Evolutionary conservation across 2,113 vertebrate genomes (phyloP).

Genomic region (Cnemophilus loriae): DNA sequence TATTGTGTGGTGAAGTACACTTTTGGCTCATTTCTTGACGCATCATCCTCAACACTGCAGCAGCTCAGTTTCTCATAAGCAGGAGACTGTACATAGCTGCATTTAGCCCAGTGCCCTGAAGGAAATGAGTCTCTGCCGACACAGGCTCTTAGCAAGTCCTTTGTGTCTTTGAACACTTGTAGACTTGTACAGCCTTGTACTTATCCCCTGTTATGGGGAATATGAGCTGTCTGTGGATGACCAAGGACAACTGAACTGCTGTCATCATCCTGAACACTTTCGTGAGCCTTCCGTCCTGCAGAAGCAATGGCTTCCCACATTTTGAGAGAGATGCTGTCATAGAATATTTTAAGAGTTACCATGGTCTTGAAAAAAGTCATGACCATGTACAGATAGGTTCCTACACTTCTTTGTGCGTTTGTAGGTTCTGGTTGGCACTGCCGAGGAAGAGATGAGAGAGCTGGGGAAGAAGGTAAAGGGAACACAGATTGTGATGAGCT

Average conservation of each 20-base stretch:
- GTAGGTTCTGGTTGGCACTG: background rate
- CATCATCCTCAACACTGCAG: background rate
- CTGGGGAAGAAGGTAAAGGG: background rate
- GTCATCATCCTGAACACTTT: background rate
- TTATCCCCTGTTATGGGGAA: background rate
- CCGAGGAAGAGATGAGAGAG: background rate
- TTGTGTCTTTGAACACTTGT: background rate
- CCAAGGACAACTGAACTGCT: background rate
- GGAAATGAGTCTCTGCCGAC: background rate
- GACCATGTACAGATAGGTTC: background rate
- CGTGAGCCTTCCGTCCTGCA: background rate
- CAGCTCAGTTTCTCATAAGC: background rate
- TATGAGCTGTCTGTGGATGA: background rate
- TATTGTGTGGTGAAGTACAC: background rate
- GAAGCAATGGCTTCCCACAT: background rate
- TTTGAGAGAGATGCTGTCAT: background rate
- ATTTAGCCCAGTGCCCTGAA: background rate
- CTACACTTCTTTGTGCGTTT: background rate
- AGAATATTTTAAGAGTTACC: background rate
- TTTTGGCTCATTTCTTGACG: background rate
- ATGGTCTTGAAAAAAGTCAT: background rate
- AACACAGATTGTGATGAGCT: background rate
- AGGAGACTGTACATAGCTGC: background rate
- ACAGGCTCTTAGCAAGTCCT: background rate
- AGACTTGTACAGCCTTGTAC: background rate